These are phyloP conservation scores for Yponomeuta malinellus DNA, from an alignment of 2,888 invertebrate genomes.

Conservation along the genomic window DNA sequence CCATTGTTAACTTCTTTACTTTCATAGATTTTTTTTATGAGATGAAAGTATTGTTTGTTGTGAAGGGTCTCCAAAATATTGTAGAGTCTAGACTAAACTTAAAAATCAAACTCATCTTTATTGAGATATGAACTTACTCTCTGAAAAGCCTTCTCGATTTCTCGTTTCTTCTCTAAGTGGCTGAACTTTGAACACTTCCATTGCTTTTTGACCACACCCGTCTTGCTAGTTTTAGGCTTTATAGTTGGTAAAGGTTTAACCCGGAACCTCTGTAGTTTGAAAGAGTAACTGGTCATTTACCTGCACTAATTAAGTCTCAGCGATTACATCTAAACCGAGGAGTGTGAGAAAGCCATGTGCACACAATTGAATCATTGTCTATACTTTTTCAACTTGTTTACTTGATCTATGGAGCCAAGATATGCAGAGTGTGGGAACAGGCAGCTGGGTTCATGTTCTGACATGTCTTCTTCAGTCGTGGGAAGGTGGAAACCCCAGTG, in stretches of 20 bases:
- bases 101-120: too few species aligned
- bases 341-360: conserved; percentile 71
- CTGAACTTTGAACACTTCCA: too few species aligned
- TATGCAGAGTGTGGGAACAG: conserved; percentile 74
- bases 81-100: too few species aligned
- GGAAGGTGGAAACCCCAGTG: conserved; percentile 38
- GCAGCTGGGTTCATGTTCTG: conserved; percentile 53
- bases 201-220: too few species aligned
- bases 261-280: conserved; percentile 32
- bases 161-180: too few species aligned
- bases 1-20: too few species aligned
- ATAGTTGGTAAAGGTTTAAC: neutral
- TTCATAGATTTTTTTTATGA: too few species aligned
- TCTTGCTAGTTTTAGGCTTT: too few species aligned
- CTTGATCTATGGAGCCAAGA: conserved; percentile 72
- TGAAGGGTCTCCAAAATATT: too few species aligned
- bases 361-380: conserved; percentile 74
- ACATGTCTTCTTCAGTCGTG: conserved; percentile 69
- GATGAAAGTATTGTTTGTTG: too few species aligned
- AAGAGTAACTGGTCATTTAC: conserved; percentile 67
- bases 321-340: conserved; percentile 58
- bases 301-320: conserved; percentile 63
- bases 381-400: conserved; percentile 62
- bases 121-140: too few species aligned
- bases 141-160: too few species aligned